These are phyloP conservation scores for Herpetotheres cachinnans DNA, from an alignment of 2,113 vertebrate species.

Conservation along the genomic window DNA sequence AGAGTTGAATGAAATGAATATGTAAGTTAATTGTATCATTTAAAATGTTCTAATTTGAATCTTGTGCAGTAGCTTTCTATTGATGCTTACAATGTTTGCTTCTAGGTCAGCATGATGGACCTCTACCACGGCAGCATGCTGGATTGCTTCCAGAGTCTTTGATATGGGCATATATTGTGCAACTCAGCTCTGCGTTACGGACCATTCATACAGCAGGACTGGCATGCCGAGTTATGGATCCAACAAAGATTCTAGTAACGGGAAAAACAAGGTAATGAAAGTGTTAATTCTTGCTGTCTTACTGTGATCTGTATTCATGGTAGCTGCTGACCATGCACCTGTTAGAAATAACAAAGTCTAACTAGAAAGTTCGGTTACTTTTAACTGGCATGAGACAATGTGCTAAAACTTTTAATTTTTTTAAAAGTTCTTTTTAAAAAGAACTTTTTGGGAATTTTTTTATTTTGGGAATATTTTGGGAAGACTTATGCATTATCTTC, in stretches of 20 bases:
- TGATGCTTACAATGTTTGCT: neutral
- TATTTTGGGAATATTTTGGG: neutral
- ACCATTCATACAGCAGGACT: conserved; percentile 96
- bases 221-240: conserved; percentile 97
- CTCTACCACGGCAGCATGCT: conserved; percentile 92
- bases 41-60: neutral
- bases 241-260: conserved; percentile 97
- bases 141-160: conserved; percentile 95
- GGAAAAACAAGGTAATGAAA: conserved; percentile 90
- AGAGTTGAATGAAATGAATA: neutral
- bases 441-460: too few relatives aligned
- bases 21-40: neutral
- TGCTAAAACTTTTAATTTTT: neutral
- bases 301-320: neutral
- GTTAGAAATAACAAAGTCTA: neutral
- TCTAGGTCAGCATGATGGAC: conserved; percentile 93
- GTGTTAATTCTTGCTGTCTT: neutral
- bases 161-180: conserved; percentile 98
- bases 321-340: neutral
- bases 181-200: conserved; percentile 93
- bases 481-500: neutral
- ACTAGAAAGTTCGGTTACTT: neutral
- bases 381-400: neutral
- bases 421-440: neutral
- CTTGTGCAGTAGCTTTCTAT: neutral